A percentile compares a stretch with the other conserved stretches of the same genome.
These are phyloP conservation scores for Rhingia rostrata DNA, from an alignment of 2,888 invertebrate genomes.

Conservation along the genomic window DNA sequence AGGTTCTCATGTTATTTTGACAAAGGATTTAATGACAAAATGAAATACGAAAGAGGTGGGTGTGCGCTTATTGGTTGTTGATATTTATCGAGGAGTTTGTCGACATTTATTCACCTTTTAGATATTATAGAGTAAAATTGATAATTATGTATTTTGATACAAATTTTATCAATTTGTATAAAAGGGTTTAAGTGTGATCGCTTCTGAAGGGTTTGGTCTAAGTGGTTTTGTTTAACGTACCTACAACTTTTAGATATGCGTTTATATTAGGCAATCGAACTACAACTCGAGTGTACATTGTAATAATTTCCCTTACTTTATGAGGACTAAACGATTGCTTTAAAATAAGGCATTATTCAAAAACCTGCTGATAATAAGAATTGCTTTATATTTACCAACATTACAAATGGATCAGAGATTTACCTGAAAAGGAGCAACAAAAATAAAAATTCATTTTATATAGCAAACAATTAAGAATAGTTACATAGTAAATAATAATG, in stretches of 20 bases:
- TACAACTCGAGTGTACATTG: too few relatives aligned
- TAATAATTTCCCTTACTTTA: too few relatives aligned
- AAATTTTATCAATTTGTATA: not conserved
- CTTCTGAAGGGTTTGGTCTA: conserved; percentile 3
- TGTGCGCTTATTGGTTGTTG: conserved; percentile 17
- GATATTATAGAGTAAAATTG: not conserved
- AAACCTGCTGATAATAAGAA: too few relatives aligned
- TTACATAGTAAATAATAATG: too few relatives aligned
- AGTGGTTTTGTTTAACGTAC: not conserved
- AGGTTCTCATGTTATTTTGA: conserved; percentile 32
- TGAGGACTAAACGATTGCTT: too few relatives aligned
- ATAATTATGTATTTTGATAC: not conserved
- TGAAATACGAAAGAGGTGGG: not conserved
- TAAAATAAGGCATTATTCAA: too few relatives aligned
- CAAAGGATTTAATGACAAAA: conserved; percentile 34
- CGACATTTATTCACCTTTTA: not conserved
- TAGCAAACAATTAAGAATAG: too few relatives aligned
- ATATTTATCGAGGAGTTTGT: conserved; percentile 1
- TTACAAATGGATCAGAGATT: too few relatives aligned
- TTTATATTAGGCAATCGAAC: too few relatives aligned
- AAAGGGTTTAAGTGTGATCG: conserved; percentile 3
- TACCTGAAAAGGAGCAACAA: too few relatives aligned
- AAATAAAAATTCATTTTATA: too few relatives aligned
- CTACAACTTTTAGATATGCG: not conserved
- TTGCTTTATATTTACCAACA: too few relatives aligned